phyloP scores from a whole-genome alignment of 1,140 invertebrate genomes.

The Muscidifurax raptorellus region DNA sequence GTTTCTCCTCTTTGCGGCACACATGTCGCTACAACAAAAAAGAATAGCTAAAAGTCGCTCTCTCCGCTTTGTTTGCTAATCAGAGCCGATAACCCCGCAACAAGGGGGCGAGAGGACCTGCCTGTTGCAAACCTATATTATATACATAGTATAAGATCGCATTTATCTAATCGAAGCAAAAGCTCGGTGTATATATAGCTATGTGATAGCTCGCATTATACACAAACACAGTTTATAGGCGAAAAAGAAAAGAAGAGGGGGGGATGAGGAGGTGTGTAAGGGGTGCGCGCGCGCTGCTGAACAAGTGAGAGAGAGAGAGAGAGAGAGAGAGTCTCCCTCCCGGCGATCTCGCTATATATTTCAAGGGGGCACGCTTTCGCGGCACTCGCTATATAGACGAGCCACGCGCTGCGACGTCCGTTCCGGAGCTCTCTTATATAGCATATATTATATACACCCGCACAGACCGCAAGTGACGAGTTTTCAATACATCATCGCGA shows the following conservation, averaged over 20 bases:
- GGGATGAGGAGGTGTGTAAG: not conserved
- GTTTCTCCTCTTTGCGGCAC: too few relatives aligned
- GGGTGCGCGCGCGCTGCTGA: slow-evolving; percentile 9
- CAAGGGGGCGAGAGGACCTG: too few relatives aligned
- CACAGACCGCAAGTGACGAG: not conserved
- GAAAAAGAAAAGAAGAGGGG: not conserved
- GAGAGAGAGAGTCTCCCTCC: slow-evolving; percentile 12
- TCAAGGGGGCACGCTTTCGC: slow-evolving; percentile 37
- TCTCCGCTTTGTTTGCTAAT: not conserved
- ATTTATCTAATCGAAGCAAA: not conserved
- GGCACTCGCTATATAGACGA: slow-evolving; percentile 28
- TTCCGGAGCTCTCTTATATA: not conserved
- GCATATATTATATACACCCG: not conserved
- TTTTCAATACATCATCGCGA: not conserved
- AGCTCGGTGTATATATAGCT: not conserved
- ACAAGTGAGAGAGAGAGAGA: not conserved
- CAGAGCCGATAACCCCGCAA: too few relatives aligned
- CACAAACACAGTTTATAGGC: not conserved
- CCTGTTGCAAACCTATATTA: not conserved
- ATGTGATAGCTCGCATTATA: not conserved
- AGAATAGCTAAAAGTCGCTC: not conserved
- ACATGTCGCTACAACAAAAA: too few relatives aligned
- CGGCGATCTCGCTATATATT: slow-evolving; percentile 63
- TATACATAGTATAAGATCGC: not conserved
- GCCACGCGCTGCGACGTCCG: slow-evolving; percentile 3